Evolutionary conservation across 2,888 invertebrate genomes (phyloP).

Genomic region (Octodonta nipae): DNA sequence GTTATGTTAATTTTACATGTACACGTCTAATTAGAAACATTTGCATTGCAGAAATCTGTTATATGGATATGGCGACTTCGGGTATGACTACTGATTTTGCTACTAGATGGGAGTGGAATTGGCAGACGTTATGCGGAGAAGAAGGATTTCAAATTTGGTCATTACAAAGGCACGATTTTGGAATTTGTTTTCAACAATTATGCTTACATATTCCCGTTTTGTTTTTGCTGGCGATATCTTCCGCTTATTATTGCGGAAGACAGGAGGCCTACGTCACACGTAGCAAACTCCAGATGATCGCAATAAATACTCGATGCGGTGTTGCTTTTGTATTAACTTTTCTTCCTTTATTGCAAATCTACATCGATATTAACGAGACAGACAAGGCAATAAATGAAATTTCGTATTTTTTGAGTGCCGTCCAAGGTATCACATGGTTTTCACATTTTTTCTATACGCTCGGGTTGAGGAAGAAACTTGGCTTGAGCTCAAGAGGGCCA

Average conservation of each 20-base stretch:
- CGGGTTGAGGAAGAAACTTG: conserved; percentile 50
- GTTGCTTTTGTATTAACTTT: conserved; percentile 49
- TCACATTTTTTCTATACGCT: conserved; percentile 65
- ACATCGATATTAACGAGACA: conserved; percentile 44
- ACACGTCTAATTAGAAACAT: too few species aligned
- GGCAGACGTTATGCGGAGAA: conserved; percentile 66
- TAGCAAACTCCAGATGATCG: conserved; percentile 46
- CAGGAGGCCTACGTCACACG: conserved; percentile 49
- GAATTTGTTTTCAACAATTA: conserved; percentile 74
- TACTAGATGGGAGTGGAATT: conserved; percentile 42
- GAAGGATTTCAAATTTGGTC: conserved; percentile 59
- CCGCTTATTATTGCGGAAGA: conserved; percentile 70
- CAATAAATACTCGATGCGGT: conserved; percentile 52
- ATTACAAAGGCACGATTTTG: conserved; percentile 56
- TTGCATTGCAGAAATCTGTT: too few species aligned
- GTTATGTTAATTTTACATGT: too few species aligned
- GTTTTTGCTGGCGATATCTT: conserved; percentile 57
- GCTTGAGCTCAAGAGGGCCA: conserved; percentile 62
- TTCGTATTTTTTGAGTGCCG: conserved; percentile 56
- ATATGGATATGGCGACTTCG: too few species aligned
- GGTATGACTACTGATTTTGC: too few species aligned
- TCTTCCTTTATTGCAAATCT: conserved; percentile 55
- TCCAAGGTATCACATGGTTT: conserved; percentile 66
- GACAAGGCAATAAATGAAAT: conserved; percentile 33
- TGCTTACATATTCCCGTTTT: conserved; percentile 65